Evolutionary conservation across 2,113 vertebrate genomes (phyloP), one percentile per base, ranked within the genome.

Genomic region (Seriola aureovittata): DNA sequence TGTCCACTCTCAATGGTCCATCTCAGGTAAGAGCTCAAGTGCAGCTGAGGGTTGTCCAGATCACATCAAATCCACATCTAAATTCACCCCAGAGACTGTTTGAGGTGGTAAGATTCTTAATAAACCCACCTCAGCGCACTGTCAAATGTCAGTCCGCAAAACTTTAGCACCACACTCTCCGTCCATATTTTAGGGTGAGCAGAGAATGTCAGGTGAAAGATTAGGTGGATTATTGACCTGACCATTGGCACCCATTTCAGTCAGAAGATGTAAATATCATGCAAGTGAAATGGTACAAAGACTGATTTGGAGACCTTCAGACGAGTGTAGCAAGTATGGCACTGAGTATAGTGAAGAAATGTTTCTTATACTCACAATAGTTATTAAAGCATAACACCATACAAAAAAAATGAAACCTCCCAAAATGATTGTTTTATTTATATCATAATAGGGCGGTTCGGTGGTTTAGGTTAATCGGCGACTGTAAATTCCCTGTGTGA

Each of bases 1-100:
- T 69, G 64, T 23, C 32, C 46, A n/a, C 23, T 40, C 63, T 83
- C 42, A 2, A 68, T 54, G 59, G 82, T 90, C 82, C 70, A 60
- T 78, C 85, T 81, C 66, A 89, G 84, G 89, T 89, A 85, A 81
- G 75, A 81, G 72, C 84, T 90, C 82, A 90, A 91, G 74, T 85
- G 82, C 68, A 57, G 80, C 85, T 69, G 48, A 83, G 80, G 75
- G 82, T 70, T 66, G 29, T 79, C 82, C 78, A 81, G 65, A 87
- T 89, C 84, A 70, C 75, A 88, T 89, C 86, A 86, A 84, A 85
- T 85, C 67, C 75, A 71, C 36, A 82, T 84, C 82, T 71, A 73
- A 85, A 81, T 59, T 87, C 74, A 82, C 75, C 79, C 75, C 63
- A 50, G 84, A 82, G 85, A 87, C 77, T 68, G 29, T 81, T 69